Base-by-base conservation (phyloP, 2,797 vertebrate species). In the Sebastes trivittatus region DNA sequence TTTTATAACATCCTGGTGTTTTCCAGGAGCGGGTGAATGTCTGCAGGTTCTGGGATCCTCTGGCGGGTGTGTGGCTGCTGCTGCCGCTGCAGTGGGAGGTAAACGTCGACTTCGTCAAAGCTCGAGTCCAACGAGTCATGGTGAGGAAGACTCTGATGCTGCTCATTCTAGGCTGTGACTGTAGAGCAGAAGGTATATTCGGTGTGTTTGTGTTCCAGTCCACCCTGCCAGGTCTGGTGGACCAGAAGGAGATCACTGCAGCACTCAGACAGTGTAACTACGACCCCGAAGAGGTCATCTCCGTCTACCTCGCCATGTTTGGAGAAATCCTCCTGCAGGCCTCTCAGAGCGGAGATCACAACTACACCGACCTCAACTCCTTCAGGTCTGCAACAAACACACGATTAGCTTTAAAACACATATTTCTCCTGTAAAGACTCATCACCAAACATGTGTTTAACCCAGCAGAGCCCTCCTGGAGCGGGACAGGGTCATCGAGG, bases 41-140 rank as follows among this genome's bases (percentile, higher is more conserved):
- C 62, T 95, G 94, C 88, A 89, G 93, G 74, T 95, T 94, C 84
- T 94, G 94, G 88, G 94, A 94, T 61, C 85, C 85, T 58, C 89
- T 90, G 36, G 81, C 78, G 0, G 94, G 93, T 7, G 29, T 93
- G 9, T 95, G 95, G 94, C 91, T 95, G 77, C 84, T 93, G 64
- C 83, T 95, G 80, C 94, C 94, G 3, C 83, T 95, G 68, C 92
- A 88, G 81, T 95, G 95, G 94, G 95, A 95, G 86, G 74, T 93
- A 20, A 86, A 94, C 7, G 56, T 90, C 0, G 92, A 94, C 46
- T 94, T 95, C 7, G 90, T 93, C 70, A 86, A 82, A 79, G 85
- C 71, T 54, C 55, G 78, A 62, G 80, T 95, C 38, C 88, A 93
- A 27, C 61, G 81, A 67, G 91, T 95, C 20, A 91, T 83, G 92